Evolutionary conservation across 2,888 invertebrate genomes (phyloP).

Genomic region (Anthophora plumipes): DNA sequence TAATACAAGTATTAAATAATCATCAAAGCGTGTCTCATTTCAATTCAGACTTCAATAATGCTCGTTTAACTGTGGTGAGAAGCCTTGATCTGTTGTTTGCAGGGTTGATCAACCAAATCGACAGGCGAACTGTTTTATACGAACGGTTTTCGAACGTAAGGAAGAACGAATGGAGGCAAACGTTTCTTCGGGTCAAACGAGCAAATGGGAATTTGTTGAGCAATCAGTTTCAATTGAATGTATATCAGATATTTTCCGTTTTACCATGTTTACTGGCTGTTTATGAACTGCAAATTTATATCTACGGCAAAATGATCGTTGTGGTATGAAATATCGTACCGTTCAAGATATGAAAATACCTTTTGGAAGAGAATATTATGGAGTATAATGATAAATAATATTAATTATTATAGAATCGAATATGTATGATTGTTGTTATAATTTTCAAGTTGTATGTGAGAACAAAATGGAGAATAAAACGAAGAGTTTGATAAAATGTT

Average conservation of each 20-base stretch:
- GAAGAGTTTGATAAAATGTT: too few species aligned
- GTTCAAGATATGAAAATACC: too few species aligned
- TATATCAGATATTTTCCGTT: conserved; percentile 4
- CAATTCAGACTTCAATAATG: conserved; percentile 37
- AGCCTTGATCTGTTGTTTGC: conserved; percentile 13
- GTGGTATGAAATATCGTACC: too few species aligned
- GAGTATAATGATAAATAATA: too few species aligned
- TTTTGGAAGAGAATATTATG: too few species aligned
- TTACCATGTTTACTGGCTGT: neutral
- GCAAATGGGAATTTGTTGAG: conserved; percentile 6
- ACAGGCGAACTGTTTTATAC: conserved; percentile 23
- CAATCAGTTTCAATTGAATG: conserved; percentile 36
- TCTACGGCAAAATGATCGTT: neutral
- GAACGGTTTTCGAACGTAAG: conserved; percentile 40
- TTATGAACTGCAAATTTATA: neutral
- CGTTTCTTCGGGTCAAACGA: conserved; percentile 4
- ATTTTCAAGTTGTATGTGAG: too few species aligned
- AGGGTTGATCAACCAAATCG: conserved; percentile 9
- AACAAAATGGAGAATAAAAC: too few species aligned
- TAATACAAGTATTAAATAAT: conserved; percentile 17
- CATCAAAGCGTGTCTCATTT: conserved; percentile 4
- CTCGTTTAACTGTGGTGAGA: conserved; percentile 1
- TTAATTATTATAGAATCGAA: too few species aligned
- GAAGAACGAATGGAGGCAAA: conserved; percentile 5
- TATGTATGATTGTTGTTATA: too few species aligned